Percentiles rank a stretch among this genome's conserved stretches.
Conservation (phyloP, 2,797 vertebrate species). For the Sebastes reedi region DNA sequence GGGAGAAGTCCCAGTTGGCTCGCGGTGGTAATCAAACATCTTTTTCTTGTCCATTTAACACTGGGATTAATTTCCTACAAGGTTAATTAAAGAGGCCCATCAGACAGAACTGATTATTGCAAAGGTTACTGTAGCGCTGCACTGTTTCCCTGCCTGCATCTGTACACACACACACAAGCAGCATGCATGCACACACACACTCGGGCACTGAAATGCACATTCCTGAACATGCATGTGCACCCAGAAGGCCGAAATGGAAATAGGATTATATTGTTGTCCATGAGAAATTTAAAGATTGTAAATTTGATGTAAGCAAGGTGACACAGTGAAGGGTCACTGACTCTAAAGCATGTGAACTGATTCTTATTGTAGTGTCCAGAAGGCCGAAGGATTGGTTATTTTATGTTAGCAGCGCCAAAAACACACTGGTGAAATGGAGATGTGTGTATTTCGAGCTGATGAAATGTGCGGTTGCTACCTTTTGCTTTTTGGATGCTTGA, state of each 20-base stretch:
- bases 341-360: not conserved
- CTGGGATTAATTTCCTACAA: conserved; percentile 86
- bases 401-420: not conserved
- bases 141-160: conserved; percentile 38
- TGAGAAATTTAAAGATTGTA: not conserved
- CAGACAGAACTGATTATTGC: conserved; percentile 84
- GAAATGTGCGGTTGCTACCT: conserved; percentile 13
- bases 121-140: conserved; percentile 82
- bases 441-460: conserved; percentile 8
- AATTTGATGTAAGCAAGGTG: not conserved
- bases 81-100: conserved; percentile 87
- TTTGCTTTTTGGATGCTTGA: conserved; percentile 19
- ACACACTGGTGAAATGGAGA: not conserved
- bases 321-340: not conserved
- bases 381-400: not conserved
- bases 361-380: not conserved
- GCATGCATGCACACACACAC: not conserved
- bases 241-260: not conserved
- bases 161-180: conserved; percentile 9
- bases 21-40: conserved; percentile 84
- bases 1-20: conserved; percentile 80
- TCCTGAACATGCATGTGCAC: not conserved
- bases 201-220: conserved; percentile 5
- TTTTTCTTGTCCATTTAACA: conserved; percentile 87
- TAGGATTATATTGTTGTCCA: not conserved